Percentiles rank a stretch among this genome's conserved stretches.
These are phyloP conservation scores for Leucopsar rothschildi DNA, from an alignment of 2,113 vertebrate genomes.

Conservation along the genomic window DNA sequence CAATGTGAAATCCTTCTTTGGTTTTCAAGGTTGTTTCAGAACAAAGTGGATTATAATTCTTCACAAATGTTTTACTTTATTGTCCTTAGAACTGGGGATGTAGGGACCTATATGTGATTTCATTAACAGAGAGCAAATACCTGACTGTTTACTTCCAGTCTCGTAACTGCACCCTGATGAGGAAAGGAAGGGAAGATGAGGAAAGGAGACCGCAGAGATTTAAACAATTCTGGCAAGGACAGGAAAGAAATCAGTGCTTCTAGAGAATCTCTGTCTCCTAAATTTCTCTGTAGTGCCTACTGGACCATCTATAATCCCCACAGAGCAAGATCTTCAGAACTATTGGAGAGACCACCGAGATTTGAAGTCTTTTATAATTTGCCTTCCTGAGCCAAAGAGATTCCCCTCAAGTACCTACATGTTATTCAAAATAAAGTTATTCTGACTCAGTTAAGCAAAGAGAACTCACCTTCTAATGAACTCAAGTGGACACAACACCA, in stretches of 20 bases:
- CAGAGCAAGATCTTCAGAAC: neutral
- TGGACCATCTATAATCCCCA: neutral
- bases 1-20: constrained; percentile 36
- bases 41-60: constrained; percentile 37
- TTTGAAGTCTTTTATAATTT: neutral
- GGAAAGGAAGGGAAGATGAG: neutral
- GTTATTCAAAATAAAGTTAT: neutral
- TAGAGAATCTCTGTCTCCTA: constrained; percentile 27
- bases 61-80: constrained; percentile 29
- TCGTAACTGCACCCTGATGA: neutral
- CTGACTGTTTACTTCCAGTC: constrained; percentile 33
- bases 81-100: neutral
- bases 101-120: neutral
- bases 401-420: neutral
- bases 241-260: neutral
- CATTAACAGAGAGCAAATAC: constrained; percentile 29
- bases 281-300: neutral
- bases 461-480: neutral
- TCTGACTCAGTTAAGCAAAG: neutral
- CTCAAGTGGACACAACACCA: neutral
- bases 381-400: neutral
- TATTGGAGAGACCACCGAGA: neutral
- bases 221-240: constrained; percentile 30
- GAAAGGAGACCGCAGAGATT: neutral
- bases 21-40: constrained; percentile 45